Evolutionary conservation across 1,140 invertebrate species (phyloP), one percentile per base, ranked within the genome.

Genomic region (Drosophila nigromelanica): DNA sequence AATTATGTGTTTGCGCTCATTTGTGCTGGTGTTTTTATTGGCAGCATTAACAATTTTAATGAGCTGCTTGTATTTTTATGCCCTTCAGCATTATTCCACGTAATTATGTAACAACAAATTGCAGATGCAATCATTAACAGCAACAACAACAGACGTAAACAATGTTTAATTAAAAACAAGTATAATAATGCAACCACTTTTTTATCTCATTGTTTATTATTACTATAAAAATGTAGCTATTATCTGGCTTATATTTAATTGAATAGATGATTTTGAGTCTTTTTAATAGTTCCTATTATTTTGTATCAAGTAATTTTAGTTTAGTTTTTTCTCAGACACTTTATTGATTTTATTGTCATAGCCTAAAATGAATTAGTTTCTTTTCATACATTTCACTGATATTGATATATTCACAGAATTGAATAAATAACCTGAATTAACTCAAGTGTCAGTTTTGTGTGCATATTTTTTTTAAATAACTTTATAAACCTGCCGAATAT

Each of bases 31-130:
- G 33, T 51, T 71, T 63, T 55, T 35, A 50, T 58, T 70, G 18
- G 11, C 37, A 58, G 21, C 14, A 68, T 54, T 55, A 56, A 68
- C 50, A 27, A 30, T 73, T 68, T 73, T 73, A 73, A 73, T 73
- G 48, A 56, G 63, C 37, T 60, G 64, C 63, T 60, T 67, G 48
- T 54, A 43, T 47, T 58, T 59, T 40, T 40, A 73, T 59, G 40
- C 40, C 45, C 55, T 39, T 12, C 55, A 54, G 64, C 48, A 55
- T 68, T 61, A 55, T 73, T 61, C 42, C 15, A 60, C 24, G 55
- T 73, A 73, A 68, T 73, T 73, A 68, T 55, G 55, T 50, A 73
- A 68, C 70, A 73, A 73, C 64, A 73, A 68, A 68, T 68, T 61
- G 66, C 58, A 40, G 43, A 58, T 43, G 54, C 48, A 68, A 61